These are phyloP conservation scores for Trissolcus brochymenae DNA, from an alignment of 2,888 invertebrate genomes.

Conservation along the genomic window DNA sequence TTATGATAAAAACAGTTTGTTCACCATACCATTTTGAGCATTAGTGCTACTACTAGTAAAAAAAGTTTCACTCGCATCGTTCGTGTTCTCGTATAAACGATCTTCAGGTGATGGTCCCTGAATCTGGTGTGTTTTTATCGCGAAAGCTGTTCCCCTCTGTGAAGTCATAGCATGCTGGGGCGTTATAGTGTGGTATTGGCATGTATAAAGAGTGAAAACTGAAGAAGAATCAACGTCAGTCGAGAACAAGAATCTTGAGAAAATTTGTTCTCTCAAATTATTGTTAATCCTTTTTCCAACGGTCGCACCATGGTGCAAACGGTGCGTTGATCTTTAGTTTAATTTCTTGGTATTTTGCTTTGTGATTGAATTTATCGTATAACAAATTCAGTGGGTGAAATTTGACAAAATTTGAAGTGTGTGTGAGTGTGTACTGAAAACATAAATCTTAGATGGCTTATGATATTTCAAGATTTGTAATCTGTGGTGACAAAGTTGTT, in stretches of 20 bases:
- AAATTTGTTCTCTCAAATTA: constrained; percentile 33
- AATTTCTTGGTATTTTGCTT: not conserved
- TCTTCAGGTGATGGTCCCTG: constrained; percentile 39
- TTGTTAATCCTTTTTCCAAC: constrained; percentile 30
- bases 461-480: too few relatives aligned
- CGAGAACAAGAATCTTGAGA: constrained; percentile 55
- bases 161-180: constrained; percentile 53
- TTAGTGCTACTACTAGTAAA: constrained; percentile 14
- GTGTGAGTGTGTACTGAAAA: too few relatives aligned
- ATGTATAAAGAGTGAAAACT: constrained; percentile 66
- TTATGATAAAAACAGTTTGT: too few relatives aligned
- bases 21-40: not conserved
- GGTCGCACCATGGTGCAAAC: constrained; percentile 63
- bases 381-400: not conserved
- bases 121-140: constrained; percentile 46
- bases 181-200: constrained; percentile 55
- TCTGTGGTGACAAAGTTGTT: too few relatives aligned
- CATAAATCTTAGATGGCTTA: too few relatives aligned
- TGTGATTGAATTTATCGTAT: not conserved
- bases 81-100: constrained; percentile 40
- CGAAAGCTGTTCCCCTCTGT: constrained; percentile 57
- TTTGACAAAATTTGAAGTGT: not conserved
- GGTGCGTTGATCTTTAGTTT: constrained; percentile 63
- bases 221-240: constrained; percentile 62
- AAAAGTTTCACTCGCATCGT: constrained; percentile 60